phyloP scores from a whole-genome alignment of 2,113 vertebrate species.

The Scophthalmus maximus region DNA sequence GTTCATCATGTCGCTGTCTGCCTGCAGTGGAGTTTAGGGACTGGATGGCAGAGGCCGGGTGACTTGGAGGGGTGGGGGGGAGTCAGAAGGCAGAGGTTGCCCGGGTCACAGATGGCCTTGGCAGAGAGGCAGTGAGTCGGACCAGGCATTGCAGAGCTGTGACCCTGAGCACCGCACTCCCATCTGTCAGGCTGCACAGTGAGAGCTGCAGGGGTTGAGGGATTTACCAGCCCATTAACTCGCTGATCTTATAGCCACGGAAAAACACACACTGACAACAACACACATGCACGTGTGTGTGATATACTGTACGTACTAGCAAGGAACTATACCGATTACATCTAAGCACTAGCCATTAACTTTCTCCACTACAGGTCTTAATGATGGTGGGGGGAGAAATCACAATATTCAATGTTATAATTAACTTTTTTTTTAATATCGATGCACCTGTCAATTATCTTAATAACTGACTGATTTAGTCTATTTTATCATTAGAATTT shows the following conservation, averaged over 20 bases:
- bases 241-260: slow-evolving; percentile 46
- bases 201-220: slow-evolving; percentile 62
- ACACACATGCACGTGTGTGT: slow-evolving; percentile 8
- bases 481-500: no score
- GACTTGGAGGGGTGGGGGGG: slow-evolving; percentile 1
- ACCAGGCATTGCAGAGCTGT: slow-evolving; percentile 34
- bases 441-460: neutral
- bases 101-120: slow-evolving; percentile 73
- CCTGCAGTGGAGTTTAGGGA: slow-evolving; percentile 3
- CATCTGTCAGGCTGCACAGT: slow-evolving; percentile 74
- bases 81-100: neutral
- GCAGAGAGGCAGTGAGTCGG: slow-evolving; percentile 28
- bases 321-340: slow-evolving; percentile 18
- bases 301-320: neutral
- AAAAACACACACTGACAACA: slow-evolving; percentile 28
- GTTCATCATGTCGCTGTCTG: slow-evolving; percentile 22
- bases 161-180: slow-evolving; percentile 42
- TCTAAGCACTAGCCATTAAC: neutral
- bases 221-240: slow-evolving; percentile 73
- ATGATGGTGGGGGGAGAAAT: neutral
- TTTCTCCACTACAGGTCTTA: neutral
- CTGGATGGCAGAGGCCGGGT: neutral
- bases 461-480: no score
- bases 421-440: no score
- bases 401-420: no score